Percentiles rank a stretch among this genome's conserved stretches.
phyloP scores from a whole-genome alignment of 1,140 invertebrate genomes.

The Brachystomella parvula region DNA sequence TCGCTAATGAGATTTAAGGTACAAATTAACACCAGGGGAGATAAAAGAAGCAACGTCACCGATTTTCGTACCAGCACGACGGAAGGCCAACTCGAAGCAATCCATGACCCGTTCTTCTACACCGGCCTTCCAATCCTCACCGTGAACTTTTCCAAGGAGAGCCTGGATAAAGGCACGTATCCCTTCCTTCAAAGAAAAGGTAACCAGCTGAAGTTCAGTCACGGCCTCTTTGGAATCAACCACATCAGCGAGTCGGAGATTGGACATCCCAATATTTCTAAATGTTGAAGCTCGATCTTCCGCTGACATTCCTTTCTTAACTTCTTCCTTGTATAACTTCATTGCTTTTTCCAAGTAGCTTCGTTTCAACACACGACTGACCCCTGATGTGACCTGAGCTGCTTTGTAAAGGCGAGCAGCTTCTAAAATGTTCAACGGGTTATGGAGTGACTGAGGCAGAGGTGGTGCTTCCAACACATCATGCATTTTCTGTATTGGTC shows the following conservation, averaged over 20 bases:
- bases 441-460: too few relatives aligned
- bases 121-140: not conserved
- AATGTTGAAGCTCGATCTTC: not conserved
- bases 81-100: slow-evolving; percentile 4
- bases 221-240: not conserved
- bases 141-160: not conserved
- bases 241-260: slow-evolving; percentile 9
- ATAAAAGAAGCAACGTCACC: not conserved
- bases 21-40: not conserved
- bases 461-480: too few relatives aligned
- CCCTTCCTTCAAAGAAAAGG: not conserved
- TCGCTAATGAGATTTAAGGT: not conserved
- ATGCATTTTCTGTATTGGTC: too few relatives aligned
- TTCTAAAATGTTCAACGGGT: too few relatives aligned
- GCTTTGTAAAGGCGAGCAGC: too few relatives aligned
- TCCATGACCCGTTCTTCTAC: not conserved
- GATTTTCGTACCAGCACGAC: not conserved
- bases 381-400: too few relatives aligned
- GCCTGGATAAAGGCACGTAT: not conserved
- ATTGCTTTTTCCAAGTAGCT: slow-evolving; percentile 1
- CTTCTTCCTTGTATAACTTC: not conserved
- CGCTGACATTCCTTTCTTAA: not conserved
- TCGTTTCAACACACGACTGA: not conserved
- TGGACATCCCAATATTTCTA: slow-evolving; percentile 5
- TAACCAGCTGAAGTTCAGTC: not conserved